phyloP scores from a whole-genome alignment of 1,140 invertebrate species.

The Delia radicum region DNA sequence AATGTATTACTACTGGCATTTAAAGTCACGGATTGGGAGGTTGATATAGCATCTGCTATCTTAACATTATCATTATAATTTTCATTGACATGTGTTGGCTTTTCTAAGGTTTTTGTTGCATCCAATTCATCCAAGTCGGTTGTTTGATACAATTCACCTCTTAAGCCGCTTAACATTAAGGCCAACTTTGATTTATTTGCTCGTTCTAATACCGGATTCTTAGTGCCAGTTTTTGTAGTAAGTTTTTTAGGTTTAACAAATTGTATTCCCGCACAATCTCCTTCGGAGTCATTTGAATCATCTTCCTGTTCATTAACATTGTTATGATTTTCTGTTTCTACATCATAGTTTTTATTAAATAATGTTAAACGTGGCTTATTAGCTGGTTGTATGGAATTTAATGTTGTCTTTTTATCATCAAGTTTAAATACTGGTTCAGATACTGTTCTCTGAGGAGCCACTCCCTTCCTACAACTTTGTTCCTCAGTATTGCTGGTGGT shows the following conservation, averaged over 20 bases:
- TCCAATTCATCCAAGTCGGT: constrained; percentile 34
- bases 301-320: too few relatives aligned
- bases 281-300: neutral
- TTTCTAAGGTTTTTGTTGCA: neutral
- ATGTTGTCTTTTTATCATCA: too few relatives aligned
- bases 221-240: constrained; percentile 25
- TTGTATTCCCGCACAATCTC: constrained; percentile 45
- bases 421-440: neutral
- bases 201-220: constrained; percentile 43
- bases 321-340: neutral
- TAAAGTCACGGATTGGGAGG: too few relatives aligned
- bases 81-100: neutral
- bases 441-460: neutral
- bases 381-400: neutral
- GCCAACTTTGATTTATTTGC: constrained; percentile 51
- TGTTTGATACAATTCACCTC: constrained; percentile 46
- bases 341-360: constrained; percentile 41
- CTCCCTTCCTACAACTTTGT: neutral
- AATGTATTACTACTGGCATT: too few relatives aligned
- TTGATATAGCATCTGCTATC: too few relatives aligned
- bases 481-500: constrained; percentile 29
- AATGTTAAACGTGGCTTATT: constrained; percentile 45
- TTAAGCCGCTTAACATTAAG: constrained; percentile 47
- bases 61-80: neutral
- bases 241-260: constrained; percentile 51